Conservation (phyloP, 2,888 invertebrate genomes). For the Oscheius sp. region DNA sequence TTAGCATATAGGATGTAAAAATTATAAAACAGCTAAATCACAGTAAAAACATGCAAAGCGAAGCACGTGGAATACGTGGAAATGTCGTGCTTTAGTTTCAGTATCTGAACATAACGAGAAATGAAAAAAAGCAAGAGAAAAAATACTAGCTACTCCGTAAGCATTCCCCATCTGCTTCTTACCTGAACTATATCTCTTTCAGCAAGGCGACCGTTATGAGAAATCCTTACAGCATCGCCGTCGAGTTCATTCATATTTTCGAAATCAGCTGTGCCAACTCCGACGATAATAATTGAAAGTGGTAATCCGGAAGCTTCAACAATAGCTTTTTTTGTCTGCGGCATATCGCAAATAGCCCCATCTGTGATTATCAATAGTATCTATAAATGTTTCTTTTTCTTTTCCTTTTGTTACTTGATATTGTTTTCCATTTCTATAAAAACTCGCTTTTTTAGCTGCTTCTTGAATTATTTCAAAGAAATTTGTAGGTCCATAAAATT, state of each 20-base stretch:
- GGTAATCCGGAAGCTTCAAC: constrained; percentile 75
- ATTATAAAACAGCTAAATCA: too few relatives aligned
- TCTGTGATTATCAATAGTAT: constrained; percentile 77
- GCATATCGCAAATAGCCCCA: constrained; percentile 77
- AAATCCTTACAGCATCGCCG: constrained; percentile 74
- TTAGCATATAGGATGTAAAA: too few relatives aligned
- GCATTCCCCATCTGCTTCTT: background rate
- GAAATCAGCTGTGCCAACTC: constrained; percentile 77
- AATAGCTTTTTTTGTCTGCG: constrained; percentile 74
- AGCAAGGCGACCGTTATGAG: constrained; percentile 73
- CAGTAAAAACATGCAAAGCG: too few relatives aligned
- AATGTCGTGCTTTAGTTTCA: too few relatives aligned
- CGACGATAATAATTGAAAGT: constrained; percentile 77
- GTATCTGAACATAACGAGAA: too few relatives aligned
- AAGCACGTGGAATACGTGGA: too few relatives aligned
- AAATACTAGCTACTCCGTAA: background rate
- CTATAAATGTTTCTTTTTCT: constrained; percentile 70
- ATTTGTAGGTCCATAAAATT: constrained; percentile 76
- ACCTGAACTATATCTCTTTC: constrained; percentile 77
- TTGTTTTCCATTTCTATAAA: background rate
- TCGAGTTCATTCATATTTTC: constrained; percentile 77
- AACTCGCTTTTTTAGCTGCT: constrained; percentile 68
- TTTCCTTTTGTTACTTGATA: background rate
- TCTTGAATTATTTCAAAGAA: constrained; percentile 76
- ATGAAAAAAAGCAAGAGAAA: too few relatives aligned